Evolutionary conservation across 2,888 invertebrate genomes (phyloP).

Genomic region (Eristalinus sepulchralis): DNA sequence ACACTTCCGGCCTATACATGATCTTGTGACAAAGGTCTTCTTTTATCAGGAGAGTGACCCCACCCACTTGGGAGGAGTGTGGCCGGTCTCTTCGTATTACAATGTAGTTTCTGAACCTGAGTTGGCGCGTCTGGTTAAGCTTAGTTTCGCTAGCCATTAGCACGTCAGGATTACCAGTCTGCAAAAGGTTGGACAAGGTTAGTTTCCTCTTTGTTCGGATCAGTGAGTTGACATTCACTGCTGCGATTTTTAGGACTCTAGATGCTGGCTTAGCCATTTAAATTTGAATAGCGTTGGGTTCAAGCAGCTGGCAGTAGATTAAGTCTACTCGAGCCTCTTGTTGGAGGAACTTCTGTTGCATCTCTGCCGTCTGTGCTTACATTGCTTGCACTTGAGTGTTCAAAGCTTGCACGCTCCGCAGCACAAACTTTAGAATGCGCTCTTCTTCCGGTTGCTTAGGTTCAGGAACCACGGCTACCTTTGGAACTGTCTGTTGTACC

Average conservation of each 20-base stretch:
- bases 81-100: constrained; percentile 15
- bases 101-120: no score
- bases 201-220: constrained; percentile 13
- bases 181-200: constrained; percentile 2
- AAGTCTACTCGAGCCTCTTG: background rate
- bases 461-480: background rate
- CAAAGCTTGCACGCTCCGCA: no score
- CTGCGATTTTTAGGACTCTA: background rate
- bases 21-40: background rate
- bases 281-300: background rate
- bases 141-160: no score
- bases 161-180: background rate
- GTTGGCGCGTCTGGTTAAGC: no score
- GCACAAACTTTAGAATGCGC: no score
- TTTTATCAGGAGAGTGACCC: background rate
- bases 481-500: background rate
- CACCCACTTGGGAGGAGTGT: background rate
- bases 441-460: background rate
- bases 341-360: constrained; percentile 10
- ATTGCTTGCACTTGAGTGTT: no score
- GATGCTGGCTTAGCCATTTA: background rate
- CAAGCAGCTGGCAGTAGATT: background rate
- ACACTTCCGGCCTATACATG: background rate
- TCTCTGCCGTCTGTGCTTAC: no score
- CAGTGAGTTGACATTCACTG: constrained; percentile 18